phyloP scores from a whole-genome alignment of 2,797 vertebrate species.

The Columba guinea region DNA sequence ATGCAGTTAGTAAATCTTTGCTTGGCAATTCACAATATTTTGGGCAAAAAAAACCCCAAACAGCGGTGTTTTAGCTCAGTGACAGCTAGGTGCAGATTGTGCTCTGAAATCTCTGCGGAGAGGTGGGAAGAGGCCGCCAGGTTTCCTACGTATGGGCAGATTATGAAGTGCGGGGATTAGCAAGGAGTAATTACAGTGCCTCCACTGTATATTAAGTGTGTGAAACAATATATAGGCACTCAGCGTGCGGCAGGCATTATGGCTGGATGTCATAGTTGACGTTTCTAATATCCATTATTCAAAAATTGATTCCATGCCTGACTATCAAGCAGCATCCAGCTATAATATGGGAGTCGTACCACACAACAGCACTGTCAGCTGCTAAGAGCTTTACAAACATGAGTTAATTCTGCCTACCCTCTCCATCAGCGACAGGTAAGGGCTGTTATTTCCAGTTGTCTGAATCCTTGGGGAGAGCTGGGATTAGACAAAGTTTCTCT shows the following conservation, averaged over 20 bases:
- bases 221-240: constrained; percentile 71
- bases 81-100: constrained; percentile 39
- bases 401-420: constrained; percentile 35
- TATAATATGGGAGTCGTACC: constrained; percentile 31
- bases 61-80: neutral
- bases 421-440: neutral
- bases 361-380: constrained; percentile 59
- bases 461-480: neutral
- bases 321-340: constrained; percentile 66
- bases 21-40: constrained; percentile 11
- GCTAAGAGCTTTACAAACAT: constrained; percentile 69
- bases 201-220: constrained; percentile 75
- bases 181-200: constrained; percentile 68
- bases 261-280: constrained; percentile 63
- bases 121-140: constrained; percentile 52
- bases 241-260: constrained; percentile 34
- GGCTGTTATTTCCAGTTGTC: neutral
- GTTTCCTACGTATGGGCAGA: neutral
- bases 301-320: constrained; percentile 75
- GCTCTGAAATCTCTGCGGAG: constrained; percentile 29
- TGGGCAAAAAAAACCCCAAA: neutral
- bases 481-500: neutral
- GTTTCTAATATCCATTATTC: constrained; percentile 73
- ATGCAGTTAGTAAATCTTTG: constrained; percentile 1
- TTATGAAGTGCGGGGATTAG: constrained; percentile 70